These are phyloP conservation scores for Heliocidaris erythrogramma DNA, from an alignment of 35 echinoderm and acorn worm genomes.

Conservation along the genomic window DNA sequence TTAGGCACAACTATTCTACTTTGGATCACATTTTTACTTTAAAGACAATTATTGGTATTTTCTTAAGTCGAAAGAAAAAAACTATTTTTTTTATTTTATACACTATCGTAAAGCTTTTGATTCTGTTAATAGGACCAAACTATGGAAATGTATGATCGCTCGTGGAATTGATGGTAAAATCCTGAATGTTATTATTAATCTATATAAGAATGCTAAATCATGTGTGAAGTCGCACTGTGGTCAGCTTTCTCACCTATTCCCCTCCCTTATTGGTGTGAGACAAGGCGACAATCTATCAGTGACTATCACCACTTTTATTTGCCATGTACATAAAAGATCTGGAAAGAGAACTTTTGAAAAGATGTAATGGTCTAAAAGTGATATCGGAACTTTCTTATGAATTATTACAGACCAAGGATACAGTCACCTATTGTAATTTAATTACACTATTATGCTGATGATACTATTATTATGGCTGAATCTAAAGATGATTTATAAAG, in stretches of 20 bases:
- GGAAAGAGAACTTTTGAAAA: background rate
- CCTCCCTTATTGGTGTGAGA: background rate
- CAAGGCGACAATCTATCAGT: background rate
- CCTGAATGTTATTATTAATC: too few relatives aligned
- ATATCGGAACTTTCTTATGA: background rate
- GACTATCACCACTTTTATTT: background rate
- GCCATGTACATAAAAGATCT: background rate
- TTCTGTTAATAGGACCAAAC: background rate
- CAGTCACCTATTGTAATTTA: background rate
- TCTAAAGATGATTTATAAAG: background rate
- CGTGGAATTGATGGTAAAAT: conserved; percentile 17
- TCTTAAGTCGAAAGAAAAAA: background rate
- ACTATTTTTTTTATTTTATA: background rate
- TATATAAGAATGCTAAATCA: conserved; percentile 32
- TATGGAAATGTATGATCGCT: background rate
- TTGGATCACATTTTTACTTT: conserved; percentile 19
- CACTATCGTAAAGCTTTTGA: background rate
- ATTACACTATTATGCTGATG: background rate
- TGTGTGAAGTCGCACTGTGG: background rate
- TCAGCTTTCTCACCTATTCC: background rate
- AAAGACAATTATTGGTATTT: background rate
- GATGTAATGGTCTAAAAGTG: background rate
- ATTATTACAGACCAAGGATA: background rate
- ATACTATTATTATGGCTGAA: background rate
- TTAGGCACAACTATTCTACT: conserved; percentile 1